Evolutionary conservation across 2,888 invertebrate species (phyloP), one percentile per base, ranked within the genome.

Genomic region (Microdon myrmicae): DNA sequence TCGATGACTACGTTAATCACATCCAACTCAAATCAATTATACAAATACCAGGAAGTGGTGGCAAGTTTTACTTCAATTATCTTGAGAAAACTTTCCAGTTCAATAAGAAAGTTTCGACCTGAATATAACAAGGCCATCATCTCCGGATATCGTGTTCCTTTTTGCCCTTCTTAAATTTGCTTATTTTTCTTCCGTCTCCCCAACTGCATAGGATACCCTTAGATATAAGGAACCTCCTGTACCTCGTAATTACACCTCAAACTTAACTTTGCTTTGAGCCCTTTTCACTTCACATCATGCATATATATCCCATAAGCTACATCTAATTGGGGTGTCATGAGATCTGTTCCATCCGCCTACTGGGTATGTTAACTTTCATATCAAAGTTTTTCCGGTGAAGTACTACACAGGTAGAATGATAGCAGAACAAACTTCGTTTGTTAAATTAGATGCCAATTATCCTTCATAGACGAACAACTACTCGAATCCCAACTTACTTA

Each of bases 381-480:
- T 64, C 43, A 51, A 53, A 58, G 37, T 56, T 49, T 41, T 37
- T 23, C 31, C 20, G 49, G 37, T 44, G 32, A 51, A 41, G 49
- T 61, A 56, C 39, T 45, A 48, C 34, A 60, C 19, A 19, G 43
- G 55, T 9, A 35, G 35, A n/a, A n/a, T n/a, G n/a, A n/a, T n/a
- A n/a, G n/a, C n/a, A n/a, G n/a, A 17, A 43, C 28, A 35, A 43
- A 28, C 32, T 56, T 35, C 26, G 37, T 35, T 54, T 45, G 41
- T 38, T 64, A 64, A 64, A 64, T 58, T 64, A 64, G 64, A 64
- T 64, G 64, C 64, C 64, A 64, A 64, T 64, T 64, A 64, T 64
- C 41, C 38, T 37, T 12, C 29, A 32, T 14, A 35, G 34, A 22
- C n/a, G 5, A 26, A 28, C 13, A 44, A 39, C 12, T n/a, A 7